Conservation (phyloP, 2,888 invertebrate genomes). For the Drosophila helvetica region DNA sequence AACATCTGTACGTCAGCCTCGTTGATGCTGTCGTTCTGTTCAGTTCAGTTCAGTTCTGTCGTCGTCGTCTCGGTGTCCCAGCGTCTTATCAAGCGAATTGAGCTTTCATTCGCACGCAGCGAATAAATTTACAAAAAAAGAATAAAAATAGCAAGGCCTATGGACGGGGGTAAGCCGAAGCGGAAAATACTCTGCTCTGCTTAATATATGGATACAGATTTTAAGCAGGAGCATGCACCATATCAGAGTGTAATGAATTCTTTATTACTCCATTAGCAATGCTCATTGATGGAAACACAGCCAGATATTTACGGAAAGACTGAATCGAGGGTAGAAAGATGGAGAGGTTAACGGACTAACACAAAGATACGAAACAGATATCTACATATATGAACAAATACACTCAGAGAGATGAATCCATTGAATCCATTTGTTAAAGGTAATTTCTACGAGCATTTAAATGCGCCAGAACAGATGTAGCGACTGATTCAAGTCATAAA, state of each 20-base stretch:
- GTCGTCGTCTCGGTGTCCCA: background rate
- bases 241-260: background rate
- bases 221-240: no score
- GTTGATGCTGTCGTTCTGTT: constrained; percentile 38
- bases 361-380: background rate
- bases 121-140: constrained; percentile 54
- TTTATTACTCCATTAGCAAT: background rate
- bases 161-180: background rate
- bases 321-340: background rate
- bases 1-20: constrained; percentile 46
- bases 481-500: background rate
- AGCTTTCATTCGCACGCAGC: constrained; percentile 77
- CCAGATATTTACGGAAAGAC: background rate
- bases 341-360: background rate
- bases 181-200: background rate
- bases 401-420: background rate
- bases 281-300: background rate
- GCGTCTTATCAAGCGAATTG: constrained; percentile 72
- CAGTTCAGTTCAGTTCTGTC: no score
- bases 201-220: background rate
- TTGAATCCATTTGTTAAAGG: background rate
- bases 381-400: background rate
- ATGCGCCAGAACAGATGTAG: background rate
- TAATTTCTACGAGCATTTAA: background rate
- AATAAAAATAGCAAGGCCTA: background rate